Evolutionary conservation across 2,797 vertebrate genomes (phyloP).

Genomic region (Microcaecilia unicolor): DNA sequence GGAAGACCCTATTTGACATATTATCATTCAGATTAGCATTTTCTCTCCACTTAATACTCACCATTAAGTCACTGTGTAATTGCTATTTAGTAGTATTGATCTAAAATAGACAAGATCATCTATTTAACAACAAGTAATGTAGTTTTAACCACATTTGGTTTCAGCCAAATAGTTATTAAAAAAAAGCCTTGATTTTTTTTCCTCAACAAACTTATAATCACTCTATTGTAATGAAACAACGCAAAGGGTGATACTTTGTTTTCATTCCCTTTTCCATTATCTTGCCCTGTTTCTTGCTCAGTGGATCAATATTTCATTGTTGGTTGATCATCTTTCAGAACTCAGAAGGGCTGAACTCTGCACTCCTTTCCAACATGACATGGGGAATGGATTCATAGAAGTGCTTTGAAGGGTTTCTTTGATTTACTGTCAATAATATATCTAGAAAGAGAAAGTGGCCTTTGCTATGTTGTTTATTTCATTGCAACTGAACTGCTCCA

Average conservation of each 20-base stretch:
- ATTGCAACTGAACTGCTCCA: neutral
- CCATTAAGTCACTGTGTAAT: neutral
- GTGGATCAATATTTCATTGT: neutral
- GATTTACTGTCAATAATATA: neutral
- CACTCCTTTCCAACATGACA: neutral
- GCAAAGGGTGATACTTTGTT: neutral
- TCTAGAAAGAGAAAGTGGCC: neutral
- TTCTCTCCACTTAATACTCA: neutral
- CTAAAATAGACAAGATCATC: neutral
- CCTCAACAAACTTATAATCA: neutral
- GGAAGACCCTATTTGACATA: neutral
- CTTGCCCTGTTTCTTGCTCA: neutral
- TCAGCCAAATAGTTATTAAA: neutral
- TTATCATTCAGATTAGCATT: neutral
- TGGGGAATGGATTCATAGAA: neutral
- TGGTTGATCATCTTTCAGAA: conserved; percentile 1
- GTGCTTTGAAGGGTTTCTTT: no score
- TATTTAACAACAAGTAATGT: neutral
- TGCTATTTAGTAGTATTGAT: neutral
- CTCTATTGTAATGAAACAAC: neutral
- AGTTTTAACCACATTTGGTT: neutral
- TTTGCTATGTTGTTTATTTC: neutral
- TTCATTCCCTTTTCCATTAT: neutral
- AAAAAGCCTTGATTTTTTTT: accelerated
- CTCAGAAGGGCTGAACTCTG: neutral